Evolutionary conservation across 2,113 vertebrate genomes (phyloP), one percentile per base, ranked within the genome.

Genomic region (Lasiurus borealis): DNA sequence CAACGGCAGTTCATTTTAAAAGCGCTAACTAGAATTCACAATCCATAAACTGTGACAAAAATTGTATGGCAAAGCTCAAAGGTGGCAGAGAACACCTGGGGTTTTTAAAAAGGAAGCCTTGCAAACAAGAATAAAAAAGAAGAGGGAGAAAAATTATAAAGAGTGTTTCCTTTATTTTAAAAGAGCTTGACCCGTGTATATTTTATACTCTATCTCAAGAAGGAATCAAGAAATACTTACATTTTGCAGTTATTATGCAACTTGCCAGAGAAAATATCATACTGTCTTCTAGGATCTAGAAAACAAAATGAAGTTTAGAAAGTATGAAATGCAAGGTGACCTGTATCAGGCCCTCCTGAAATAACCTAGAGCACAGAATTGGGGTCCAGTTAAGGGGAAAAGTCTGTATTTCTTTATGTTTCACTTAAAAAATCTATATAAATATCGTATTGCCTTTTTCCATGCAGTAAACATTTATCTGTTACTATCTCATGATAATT

Each of bases 261-360:
- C 99, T 99, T 27, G 99, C 99, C 97, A 99, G 96, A 88, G 99
- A 99, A 98, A 99, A 99, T 97, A 99, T 99, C 99, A 99, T 99
- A 57, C 99, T 99, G 97, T 99, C 99, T 98, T 99, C 99, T 97
- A 99, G 98, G 95, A 99, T 98, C 99, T 99, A 97, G 75, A 95
- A 98, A 97, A 98, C 23, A 98, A 98, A 97, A 96, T 44, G 59
- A 96, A 87, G 31, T 98, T 98, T 97, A 98, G 92, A 96, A 86
- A 88, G 46, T 89, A 92, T 95, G 36, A 95, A 86, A 93, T 77
- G n/a, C 91, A 96, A 93, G 16, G 54, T 95, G 46, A 15, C 54
- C 82, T 89, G 75, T 62, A 88, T 82, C 90, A 90, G 76, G 89
- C 36, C 44, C 85, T 66, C 78, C 27, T 91, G 97, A 98, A 97